Conservation (phyloP, 2,888 invertebrate species). For the Camponotus fellah region DNA sequence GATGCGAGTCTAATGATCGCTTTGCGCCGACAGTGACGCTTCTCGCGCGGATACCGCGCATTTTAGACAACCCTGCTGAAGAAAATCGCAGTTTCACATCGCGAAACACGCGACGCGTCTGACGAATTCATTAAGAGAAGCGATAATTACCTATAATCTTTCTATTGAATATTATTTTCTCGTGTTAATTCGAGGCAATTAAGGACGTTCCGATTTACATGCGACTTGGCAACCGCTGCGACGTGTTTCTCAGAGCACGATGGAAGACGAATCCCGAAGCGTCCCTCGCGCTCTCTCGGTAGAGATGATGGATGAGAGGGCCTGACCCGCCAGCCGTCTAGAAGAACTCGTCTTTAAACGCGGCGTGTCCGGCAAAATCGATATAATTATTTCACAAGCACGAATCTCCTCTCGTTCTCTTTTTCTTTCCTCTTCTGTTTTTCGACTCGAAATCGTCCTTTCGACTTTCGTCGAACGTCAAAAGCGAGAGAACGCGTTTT, state of each 20-base stretch:
- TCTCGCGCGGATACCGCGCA: constrained; percentile 36
- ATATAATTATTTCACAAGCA: constrained; percentile 85
- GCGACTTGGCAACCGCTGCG: constrained; percentile 73
- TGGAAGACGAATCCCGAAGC: constrained; percentile 79
- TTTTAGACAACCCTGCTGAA: background rate
- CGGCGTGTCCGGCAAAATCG: constrained; percentile 81
- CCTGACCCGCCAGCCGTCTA: constrained; percentile 81
- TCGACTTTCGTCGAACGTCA: constrained; percentile 68
- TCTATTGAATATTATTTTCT: background rate
- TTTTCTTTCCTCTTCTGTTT: background rate
- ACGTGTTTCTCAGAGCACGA: constrained; percentile 59
- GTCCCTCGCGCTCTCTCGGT: constrained; percentile 77
- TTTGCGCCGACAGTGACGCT: constrained; percentile 75
- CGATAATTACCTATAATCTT: background rate
- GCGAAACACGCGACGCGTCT: too few relatives aligned
- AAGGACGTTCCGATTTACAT: constrained; percentile 29
- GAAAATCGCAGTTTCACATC: background rate
- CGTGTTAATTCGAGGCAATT: constrained; percentile 7
- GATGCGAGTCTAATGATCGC: constrained; percentile 80
- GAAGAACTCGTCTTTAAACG: constrained; percentile 79
- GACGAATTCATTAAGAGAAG: background rate
- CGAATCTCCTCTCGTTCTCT: constrained; percentile 56
- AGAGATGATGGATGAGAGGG: constrained; percentile 85
- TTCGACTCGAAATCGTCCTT: constrained; percentile 71
- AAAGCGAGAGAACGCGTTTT: constrained; percentile 61